Conservation (phyloP, 2,888 invertebrate species). For the Anaspis maculata region DNA sequence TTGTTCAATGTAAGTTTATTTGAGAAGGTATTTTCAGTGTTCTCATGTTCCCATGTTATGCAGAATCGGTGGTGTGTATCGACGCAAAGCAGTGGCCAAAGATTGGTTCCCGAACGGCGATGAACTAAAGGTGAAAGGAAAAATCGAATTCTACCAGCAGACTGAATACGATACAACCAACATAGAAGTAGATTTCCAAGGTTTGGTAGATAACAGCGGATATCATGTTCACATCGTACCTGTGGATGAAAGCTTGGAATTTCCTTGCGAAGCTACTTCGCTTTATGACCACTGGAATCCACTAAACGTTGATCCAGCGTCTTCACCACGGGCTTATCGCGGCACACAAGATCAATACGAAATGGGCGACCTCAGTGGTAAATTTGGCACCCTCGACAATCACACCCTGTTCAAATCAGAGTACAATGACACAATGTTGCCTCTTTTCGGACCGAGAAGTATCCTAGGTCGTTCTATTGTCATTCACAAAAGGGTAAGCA, state of each 20-base stretch:
- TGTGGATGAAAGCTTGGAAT: conserved; percentile 72
- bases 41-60: too few relatives aligned
- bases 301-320: conserved; percentile 55
- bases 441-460: conserved; percentile 73
- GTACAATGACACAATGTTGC: conserved; percentile 74
- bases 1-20: conserved; percentile 66
- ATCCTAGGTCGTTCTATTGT: conserved; percentile 82
- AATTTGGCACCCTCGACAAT: conserved; percentile 70
- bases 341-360: conserved; percentile 82
- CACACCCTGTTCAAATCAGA: conserved; percentile 48
- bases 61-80: conserved; percentile 65
- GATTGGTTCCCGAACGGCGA: conserved; percentile 84
- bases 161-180: conserved; percentile 78
- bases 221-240: conserved; percentile 83
- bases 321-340: conserved; percentile 46
- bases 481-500: conserved; percentile 65
- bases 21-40: neutral
- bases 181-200: conserved; percentile 67
- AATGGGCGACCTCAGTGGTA: conserved; percentile 78
- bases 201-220: conserved; percentile 56
- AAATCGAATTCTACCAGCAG: conserved; percentile 76
- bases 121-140: conserved; percentile 56
- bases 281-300: conserved; percentile 87
- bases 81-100: conserved; percentile 74
- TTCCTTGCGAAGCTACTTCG: conserved; percentile 78